A percentile compares a stretch with the other conserved stretches of the same genome.
phyloP scores from a whole-genome alignment of 2,113 vertebrate species.

The Colius striatus region DNA sequence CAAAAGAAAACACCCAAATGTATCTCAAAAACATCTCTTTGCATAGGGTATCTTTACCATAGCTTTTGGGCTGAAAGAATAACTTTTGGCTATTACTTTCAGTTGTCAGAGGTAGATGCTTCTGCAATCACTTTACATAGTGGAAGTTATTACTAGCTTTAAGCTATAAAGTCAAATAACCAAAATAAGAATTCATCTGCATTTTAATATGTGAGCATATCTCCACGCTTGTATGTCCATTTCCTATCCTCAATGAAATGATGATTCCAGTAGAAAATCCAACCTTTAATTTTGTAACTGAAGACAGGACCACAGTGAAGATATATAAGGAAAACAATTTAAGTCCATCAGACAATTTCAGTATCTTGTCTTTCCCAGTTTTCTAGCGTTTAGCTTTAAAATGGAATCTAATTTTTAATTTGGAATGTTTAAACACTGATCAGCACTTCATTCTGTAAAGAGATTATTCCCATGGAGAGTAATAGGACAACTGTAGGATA shows the following conservation, averaged over 20 bases:
- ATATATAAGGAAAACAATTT: not conserved
- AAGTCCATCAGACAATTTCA: not conserved
- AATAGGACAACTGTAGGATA: not conserved
- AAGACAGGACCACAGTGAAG: not conserved
- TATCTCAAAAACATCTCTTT: not conserved
- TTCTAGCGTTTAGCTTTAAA: not conserved
- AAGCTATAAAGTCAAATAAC: not conserved
- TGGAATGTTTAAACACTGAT: not conserved
- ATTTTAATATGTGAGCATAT: not conserved
- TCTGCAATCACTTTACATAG: not conserved
- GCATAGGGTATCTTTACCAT: accelerated
- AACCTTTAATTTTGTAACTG: not conserved
- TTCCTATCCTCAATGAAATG: not conserved
- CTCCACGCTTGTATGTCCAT: not conserved
- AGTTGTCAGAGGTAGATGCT: not conserved
- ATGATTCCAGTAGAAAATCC: not conserved
- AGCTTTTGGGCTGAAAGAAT: not conserved
- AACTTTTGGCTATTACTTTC: not conserved
- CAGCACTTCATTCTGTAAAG: not conserved
- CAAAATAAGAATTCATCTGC: not conserved
- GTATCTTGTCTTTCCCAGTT: not conserved
- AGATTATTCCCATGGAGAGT: not conserved
- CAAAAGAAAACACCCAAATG: not conserved
- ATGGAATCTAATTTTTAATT: not conserved
- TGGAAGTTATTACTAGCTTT: not conserved